These are phyloP conservation scores for Dorcus parallelipipedus DNA, from an alignment of 2,888 invertebrate genomes.

Conservation along the genomic window DNA sequence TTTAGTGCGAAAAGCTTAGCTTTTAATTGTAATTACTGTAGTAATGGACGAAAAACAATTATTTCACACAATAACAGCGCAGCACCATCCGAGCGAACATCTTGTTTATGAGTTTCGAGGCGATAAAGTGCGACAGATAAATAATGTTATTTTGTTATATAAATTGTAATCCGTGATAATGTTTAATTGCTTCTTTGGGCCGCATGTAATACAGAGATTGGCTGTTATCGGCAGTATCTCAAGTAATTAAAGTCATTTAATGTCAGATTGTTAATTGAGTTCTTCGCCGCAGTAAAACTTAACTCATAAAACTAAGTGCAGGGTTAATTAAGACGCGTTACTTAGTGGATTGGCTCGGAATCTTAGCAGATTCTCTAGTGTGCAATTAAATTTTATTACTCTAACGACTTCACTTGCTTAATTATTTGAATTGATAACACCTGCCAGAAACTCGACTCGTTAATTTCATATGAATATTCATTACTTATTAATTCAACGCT, in stretches of 20 bases:
- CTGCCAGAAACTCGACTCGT: conserved; percentile 9
- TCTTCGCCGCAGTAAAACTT: conserved; percentile 39
- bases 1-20: not conserved
- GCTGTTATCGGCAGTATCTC: conserved; percentile 20
- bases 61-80: conserved; percentile 15
- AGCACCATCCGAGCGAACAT: conserved; percentile 8
- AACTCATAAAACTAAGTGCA: conserved; percentile 42
- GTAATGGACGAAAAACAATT: conserved; percentile 11
- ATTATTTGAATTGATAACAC: conserved; percentile 13
- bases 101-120: conserved; percentile 17
- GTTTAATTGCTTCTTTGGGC: conserved; percentile 21
- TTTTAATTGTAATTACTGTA: conserved; percentile 1
- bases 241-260: conserved; percentile 39
- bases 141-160: conserved; percentile 28
- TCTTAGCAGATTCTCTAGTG: conserved; percentile 28
- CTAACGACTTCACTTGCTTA: conserved; percentile 15
- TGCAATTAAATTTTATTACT: conserved; percentile 37
- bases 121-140: conserved; percentile 29
- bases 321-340: conserved; percentile 40
- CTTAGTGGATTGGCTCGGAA: conserved; percentile 30
- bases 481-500: too few relatives aligned
- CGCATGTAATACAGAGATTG: conserved; percentile 12
- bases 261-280: conserved; percentile 41
- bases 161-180: conserved; percentile 26
- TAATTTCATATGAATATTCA: not conserved